A percentile compares a stretch with the other conserved stretches of the same genome.
These are phyloP conservation scores for Leptinotarsa peninsularis DNA, from an alignment of 2,888 invertebrate genomes.

Conservation along the genomic window DNA sequence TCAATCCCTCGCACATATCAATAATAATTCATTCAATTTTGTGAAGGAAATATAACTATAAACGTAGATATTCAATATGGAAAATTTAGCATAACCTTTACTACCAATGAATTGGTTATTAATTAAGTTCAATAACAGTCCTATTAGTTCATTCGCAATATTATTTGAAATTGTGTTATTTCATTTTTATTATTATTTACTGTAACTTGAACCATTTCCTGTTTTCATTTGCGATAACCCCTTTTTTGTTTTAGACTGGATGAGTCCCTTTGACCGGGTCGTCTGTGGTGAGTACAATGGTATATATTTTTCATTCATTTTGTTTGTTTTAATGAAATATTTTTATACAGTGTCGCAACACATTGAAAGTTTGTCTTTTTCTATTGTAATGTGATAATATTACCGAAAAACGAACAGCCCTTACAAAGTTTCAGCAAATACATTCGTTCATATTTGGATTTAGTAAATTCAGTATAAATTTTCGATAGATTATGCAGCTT, in stretches of 20 bases:
- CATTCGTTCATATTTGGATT: too few species aligned
- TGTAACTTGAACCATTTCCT: conserved; percentile 25
- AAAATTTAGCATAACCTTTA: too few species aligned
- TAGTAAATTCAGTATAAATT: too few species aligned
- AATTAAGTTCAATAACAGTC: not conserved
- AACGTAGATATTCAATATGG: too few species aligned
- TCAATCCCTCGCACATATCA: too few species aligned
- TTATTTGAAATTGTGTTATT: not conserved
- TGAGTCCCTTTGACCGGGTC: conserved; percentile 94
- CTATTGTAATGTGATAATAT: not conserved
- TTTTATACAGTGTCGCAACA: not conserved
- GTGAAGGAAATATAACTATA: too few species aligned
- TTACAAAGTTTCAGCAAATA: too few species aligned
- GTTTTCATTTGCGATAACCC: conserved; percentile 28
- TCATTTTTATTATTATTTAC: not conserved
- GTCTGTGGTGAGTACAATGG: conserved; percentile 94
- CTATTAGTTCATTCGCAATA: not conserved
- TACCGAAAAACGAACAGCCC: too few species aligned
- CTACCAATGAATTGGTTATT: not conserved
- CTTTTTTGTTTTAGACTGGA: conserved; percentile 84
- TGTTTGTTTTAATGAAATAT: conserved; percentile 60
- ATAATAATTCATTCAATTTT: too few species aligned
- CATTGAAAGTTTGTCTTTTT: not conserved
- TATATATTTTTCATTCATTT: conserved; percentile 74
- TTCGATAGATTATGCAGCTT: too few species aligned